Conservation (phyloP, 2,888 invertebrate species). For the Thereva nobilitata region DNA sequence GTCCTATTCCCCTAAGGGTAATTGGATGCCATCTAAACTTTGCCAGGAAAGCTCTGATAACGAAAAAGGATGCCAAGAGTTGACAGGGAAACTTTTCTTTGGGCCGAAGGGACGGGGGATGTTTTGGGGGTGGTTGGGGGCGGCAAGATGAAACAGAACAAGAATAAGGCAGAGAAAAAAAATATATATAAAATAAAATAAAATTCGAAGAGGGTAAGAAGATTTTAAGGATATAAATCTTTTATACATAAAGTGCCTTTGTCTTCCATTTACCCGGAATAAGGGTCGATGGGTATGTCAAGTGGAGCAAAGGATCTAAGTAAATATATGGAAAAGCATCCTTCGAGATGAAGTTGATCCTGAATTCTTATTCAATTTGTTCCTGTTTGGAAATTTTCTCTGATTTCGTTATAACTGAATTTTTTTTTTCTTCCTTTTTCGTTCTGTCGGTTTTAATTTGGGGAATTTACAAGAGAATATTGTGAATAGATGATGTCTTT, state of each 20-base stretch:
- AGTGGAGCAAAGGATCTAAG: constrained; percentile 15
- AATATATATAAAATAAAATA: not conserved
- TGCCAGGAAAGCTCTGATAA: constrained; percentile 14
- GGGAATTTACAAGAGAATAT: no score
- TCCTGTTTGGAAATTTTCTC: no score
- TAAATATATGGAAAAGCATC: no score
- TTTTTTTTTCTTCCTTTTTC: no score
- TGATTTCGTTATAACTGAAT: no score
- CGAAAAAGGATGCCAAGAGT: constrained; percentile 13
- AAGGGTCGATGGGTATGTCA: constrained; percentile 27
- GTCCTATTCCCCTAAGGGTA: constrained; percentile 17
- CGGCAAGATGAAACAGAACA: no score
- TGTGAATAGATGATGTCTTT: no score
- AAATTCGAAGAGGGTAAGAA: constrained; percentile 27
- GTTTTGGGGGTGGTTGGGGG: no score
- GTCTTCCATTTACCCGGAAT: constrained; percentile 8
- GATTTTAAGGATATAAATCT: constrained; percentile 31
- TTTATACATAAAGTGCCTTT: constrained; percentile 24
- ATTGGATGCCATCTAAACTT: constrained; percentile 26
- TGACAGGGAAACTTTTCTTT: constrained; percentile 15
- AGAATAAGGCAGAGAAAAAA: no score
- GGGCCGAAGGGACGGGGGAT: not conserved
- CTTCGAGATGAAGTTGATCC: no score
- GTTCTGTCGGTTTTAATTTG: no score
- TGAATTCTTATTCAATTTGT: no score